Evolutionary conservation across 2,888 invertebrate species (phyloP).

Genomic region (Cosmia pyralina): DNA sequence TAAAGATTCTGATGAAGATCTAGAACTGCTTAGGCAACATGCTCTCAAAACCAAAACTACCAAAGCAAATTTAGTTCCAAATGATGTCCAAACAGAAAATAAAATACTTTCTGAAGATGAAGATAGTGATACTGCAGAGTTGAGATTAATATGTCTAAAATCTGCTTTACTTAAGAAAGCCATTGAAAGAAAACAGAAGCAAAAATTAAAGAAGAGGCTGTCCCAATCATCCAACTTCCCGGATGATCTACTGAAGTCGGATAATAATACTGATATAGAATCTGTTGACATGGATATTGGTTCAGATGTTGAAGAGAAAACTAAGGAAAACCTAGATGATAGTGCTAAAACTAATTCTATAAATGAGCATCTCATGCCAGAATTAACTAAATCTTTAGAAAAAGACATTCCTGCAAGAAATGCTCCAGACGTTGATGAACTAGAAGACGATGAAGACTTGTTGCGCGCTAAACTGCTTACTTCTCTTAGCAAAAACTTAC

Average conservation of each 20-base stretch:
- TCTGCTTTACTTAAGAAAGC: constrained; percentile 93
- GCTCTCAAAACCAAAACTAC: constrained; percentile 84
- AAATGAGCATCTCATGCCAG: constrained; percentile 31
- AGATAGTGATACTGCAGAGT: constrained; percentile 91
- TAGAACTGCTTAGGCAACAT: constrained; percentile 84
- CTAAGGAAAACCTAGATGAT: constrained; percentile 68
- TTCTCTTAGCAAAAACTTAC: constrained; percentile 90
- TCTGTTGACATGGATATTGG: constrained; percentile 89
- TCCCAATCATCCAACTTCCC: constrained; percentile 79
- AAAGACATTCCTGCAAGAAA: constrained; percentile 53
- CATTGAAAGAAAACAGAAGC: constrained; percentile 89
- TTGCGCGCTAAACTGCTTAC: constrained; percentile 90
- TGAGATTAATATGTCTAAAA: constrained; percentile 92
- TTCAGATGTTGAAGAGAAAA: constrained; percentile 84
- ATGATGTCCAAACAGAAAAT: constrained; percentile 59
- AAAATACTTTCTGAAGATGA: constrained; percentile 84
- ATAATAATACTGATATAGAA: constrained; percentile 87
- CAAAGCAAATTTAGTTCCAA: constrained; percentile 69
- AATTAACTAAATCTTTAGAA: constrained; percentile 33
- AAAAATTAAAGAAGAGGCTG: constrained; percentile 81
- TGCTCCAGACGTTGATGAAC: constrained; percentile 76
- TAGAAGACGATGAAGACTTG: constrained; percentile 91
- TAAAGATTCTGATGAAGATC: constrained; percentile 85
- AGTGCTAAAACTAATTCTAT: constrained; percentile 55
- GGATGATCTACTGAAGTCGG: constrained; percentile 77